Base-by-base conservation (phyloP, 2,797 vertebrate genomes). In the Labeo calbasu region DNA sequence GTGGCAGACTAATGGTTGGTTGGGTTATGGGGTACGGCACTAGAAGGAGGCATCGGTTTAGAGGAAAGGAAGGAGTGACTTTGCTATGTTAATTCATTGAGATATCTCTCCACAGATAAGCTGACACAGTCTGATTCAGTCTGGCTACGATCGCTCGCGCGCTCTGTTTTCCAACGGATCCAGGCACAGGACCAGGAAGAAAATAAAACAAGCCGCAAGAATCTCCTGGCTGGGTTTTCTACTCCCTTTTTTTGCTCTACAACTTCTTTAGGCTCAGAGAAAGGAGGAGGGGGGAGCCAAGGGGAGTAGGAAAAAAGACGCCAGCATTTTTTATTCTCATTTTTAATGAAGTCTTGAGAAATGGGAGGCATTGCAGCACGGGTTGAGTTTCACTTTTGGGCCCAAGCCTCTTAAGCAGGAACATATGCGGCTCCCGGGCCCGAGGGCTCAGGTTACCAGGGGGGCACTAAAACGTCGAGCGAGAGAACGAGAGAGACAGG, bases 1-100 rank as follows among this genome's bases (percentile, higher is more conserved):
- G 94, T 68, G 94, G 95, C 91, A 87, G 48, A 63, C 92, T 95
- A 94, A 95, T 95, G 88, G 91, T 85, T 83, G 90, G 94, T 94
- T 95, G 93, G 92, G 92, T 83, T 92, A 82, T 78, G 48, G 69
- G 90, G 91, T 89, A 87, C 89, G 90, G 84, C 59, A 89, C 87
- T 36, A 87, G 89, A 89, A 94, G 92, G 92, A 93, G 92, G 94
- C 92, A 92, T 92, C 90, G 88, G 88, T 89, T 89, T 87, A 87
- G 91, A 91, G 87, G 90, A 90, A 53, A 55, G 21, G 55, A 71
- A 69, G 70, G 77, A 84, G 78, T 81, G 25, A 69, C 78, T 53
- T 46, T 12, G 17, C 71, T 68, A 40, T 59, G 70, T 81, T 75
- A 81, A 76, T 81, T 77, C 65, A 77, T 69, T 15, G 71, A 36